Base-by-base conservation (phyloP, 2,888 invertebrate species). In the Lacanobia wlatinum region DNA sequence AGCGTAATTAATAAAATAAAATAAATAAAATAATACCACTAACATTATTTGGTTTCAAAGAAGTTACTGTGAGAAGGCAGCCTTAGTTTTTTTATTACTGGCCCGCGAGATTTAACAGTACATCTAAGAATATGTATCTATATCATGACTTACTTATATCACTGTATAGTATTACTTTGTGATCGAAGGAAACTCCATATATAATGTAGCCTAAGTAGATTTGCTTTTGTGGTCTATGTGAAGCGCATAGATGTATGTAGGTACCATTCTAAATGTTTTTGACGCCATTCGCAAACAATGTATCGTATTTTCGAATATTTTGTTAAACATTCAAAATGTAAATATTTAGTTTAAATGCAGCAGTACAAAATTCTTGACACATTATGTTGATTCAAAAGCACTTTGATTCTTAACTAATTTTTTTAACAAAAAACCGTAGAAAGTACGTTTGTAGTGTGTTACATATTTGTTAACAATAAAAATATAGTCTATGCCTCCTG, bases 141-240 rank as follows among this genome's bases (percentile, higher is more conserved):
- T 78, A 79, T 81, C 76, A 76, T 76, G 28, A 65, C 61, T 82
- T 61, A 80, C 65, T 56, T 62, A 63, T 68, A 62, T 77, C 72
- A 78, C 65, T 82, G 67, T 65, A 62, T 64, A 80, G 80, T 80
- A 83, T 80, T 80, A 82, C 58, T 58, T 67, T 80, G 80, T 82
- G 80, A 80, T 82, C 55, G 60, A 80, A 48, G 60, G 48, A 60
- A 80, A 82, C 83, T 82, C 69, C 73, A 58, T 78, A 78, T 56
- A 46, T 65, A 53, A 55, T 64, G 18, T 82, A 82, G 43, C 28
- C 12, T 70, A 78, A 60, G 65, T 78, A 80, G 80, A 63, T 69
- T 55, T 69, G 80, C 80, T 80, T 80, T 78, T 56, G 73, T 78
- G 61, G 52, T 78, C 78, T 73, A 73, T 78, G 68, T 78, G 38